Conservation (phyloP, 2,113 vertebrate species). For the Burhinus bistriatus region DNA sequence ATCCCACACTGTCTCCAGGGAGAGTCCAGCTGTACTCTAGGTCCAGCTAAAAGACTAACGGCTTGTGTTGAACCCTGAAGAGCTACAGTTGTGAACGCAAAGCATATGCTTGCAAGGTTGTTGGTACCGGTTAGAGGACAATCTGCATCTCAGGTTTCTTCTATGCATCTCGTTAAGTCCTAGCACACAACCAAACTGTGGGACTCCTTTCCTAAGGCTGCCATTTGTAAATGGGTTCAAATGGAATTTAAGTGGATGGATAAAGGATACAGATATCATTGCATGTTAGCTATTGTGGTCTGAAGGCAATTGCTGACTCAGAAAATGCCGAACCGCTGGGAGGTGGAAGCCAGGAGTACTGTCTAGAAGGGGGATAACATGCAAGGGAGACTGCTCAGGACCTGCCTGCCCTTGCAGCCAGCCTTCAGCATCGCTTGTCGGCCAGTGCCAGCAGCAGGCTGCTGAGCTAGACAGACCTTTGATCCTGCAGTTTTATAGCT, state of each 20-base stretch:
- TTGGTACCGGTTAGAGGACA: not conserved
- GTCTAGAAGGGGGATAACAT: not conserved
- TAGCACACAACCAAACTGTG: not conserved
- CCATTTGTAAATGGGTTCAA: not conserved
- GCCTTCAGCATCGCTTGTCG: not conserved
- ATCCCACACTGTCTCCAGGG: not conserved
- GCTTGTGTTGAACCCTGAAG: not conserved
- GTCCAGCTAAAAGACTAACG: not conserved
- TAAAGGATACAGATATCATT: not conserved
- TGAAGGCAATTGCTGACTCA: not conserved
- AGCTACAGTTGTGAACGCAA: not conserved
- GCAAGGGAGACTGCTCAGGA: not conserved
- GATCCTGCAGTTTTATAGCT: not conserved
- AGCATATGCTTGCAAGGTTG: not conserved
- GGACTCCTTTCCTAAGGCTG: not conserved
- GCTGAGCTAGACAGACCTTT: slow-evolving; percentile 21
- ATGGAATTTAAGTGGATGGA: not conserved
- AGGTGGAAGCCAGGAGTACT: not conserved
- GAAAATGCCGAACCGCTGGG: not conserved
- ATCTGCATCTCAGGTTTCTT: not conserved
- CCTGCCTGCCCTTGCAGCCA: not conserved
- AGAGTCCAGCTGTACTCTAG: not conserved
- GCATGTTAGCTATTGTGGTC: not conserved
- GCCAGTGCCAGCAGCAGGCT: not conserved
- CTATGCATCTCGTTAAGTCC: rapidly evolving